These are phyloP conservation scores for Conger conger DNA, from an alignment of 2,113 vertebrate species.

Conservation along the genomic window DNA sequence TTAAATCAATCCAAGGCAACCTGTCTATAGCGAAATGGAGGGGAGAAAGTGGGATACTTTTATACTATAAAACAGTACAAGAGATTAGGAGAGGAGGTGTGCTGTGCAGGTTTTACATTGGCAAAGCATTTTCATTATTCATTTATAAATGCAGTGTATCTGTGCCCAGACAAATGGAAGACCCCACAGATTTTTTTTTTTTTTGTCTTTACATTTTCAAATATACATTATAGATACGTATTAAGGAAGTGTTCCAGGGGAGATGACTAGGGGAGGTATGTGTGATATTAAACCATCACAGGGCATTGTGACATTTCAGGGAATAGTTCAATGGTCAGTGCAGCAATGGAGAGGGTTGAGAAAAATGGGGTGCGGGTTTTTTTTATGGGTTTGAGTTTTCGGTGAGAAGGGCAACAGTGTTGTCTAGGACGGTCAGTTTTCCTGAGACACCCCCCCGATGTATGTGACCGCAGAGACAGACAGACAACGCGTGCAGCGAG, in stretches of 20 bases:
- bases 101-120: slow-evolving; percentile 68
- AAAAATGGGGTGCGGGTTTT: slow-evolving; percentile 10
- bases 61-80: slow-evolving; percentile 51
- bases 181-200: slow-evolving; percentile 19
- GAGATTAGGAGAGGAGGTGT: slow-evolving; percentile 57
- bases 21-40: slow-evolving; percentile 50
- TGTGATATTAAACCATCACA: background rate
- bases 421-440: slow-evolving; percentile 36
- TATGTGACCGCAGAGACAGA: slow-evolving; percentile 50
- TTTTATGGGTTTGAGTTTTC: slow-evolving; percentile 16
- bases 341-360: background rate
- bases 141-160: slow-evolving; percentile 41
- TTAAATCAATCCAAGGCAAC: slow-evolving; percentile 67
- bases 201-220: slow-evolving; percentile 4
- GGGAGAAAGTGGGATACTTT: slow-evolving; percentile 34
- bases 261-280: background rate
- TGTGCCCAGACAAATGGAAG: slow-evolving; percentile 53
- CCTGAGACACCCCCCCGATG: slow-evolving; percentile 60
- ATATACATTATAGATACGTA: slow-evolving; percentile 8
- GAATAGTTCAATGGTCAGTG: background rate
- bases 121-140: slow-evolving; percentile 56
- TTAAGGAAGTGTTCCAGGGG: background rate
- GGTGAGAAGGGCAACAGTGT: slow-evolving; percentile 30
- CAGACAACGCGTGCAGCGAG: no score
- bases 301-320: background rate